A percentile compares a stretch with the other conserved stretches of the same genome.
phyloP scores from a whole-genome alignment of 2,797 vertebrate species.

The Fringilla coelebs region DNA sequence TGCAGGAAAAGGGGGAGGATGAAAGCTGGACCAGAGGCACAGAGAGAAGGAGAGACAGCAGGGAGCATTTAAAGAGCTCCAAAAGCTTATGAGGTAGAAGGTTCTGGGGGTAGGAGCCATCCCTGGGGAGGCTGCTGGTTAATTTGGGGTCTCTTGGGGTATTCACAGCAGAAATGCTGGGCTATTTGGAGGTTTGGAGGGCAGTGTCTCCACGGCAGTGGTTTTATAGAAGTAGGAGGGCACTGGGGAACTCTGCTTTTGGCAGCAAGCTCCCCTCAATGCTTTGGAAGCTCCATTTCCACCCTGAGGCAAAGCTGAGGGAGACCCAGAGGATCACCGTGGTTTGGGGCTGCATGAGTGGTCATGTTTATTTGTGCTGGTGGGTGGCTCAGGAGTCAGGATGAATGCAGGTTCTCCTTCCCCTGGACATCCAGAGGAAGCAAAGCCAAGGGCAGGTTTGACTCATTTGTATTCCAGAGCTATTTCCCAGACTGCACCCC shows the following conservation, averaged over 20 bases:
- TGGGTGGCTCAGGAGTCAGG: background rate
- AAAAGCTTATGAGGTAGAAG: background rate
- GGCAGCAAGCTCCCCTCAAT: background rate
- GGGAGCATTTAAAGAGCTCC: background rate
- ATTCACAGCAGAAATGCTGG: background rate
- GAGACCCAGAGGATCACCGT: background rate
- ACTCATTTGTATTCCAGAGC: background rate
- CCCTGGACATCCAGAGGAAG: background rate
- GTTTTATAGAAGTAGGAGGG: background rate
- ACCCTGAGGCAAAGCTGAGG: background rate
- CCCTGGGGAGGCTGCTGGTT: background rate
- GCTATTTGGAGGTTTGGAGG: background rate
- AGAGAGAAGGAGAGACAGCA: background rate
- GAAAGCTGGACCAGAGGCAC: background rate
- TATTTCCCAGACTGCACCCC: background rate
- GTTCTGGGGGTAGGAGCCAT: background rate
- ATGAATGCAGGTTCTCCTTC: background rate
- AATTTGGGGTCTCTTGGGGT: fast-evolving
- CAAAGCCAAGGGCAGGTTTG: background rate
- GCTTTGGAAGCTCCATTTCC: background rate
- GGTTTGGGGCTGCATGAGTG: background rate
- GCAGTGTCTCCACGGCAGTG: background rate
- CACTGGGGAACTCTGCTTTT: background rate
- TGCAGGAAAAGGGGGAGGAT: background rate
- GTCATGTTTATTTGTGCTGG: background rate